Conservation (phyloP, 2,797 vertebrate genomes). For the Clarias fuscus region DNA sequence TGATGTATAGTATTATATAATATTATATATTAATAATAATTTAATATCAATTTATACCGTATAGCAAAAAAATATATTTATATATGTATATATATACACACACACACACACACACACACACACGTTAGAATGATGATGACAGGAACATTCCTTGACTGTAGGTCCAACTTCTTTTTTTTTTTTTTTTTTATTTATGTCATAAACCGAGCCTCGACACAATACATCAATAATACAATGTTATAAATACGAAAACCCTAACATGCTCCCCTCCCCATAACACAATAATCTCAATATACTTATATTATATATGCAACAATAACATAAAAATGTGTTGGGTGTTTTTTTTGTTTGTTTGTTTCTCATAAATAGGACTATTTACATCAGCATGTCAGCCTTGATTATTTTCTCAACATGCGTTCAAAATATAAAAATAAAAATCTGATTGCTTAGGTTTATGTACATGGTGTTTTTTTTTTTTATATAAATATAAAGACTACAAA, state of each 20-base stretch:
- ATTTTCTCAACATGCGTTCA: constrained; percentile 74
- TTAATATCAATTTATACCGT: too few species aligned
- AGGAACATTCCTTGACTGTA: constrained; percentile 10
- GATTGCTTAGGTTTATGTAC: constrained; percentile 80
- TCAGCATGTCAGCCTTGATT: constrained; percentile 65
- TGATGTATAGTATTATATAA: too few species aligned
- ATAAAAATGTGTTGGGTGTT: constrained; percentile 62
- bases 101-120: not conserved
- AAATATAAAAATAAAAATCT: constrained; percentile 99
- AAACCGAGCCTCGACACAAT: constrained; percentile 55
- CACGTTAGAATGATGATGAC: not conserved
- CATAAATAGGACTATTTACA: constrained; percentile 68
- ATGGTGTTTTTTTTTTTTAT: constrained; percentile 78
- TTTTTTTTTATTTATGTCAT: constrained; percentile 40
- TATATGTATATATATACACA: not conserved
- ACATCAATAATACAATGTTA: constrained; percentile 56
- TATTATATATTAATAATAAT: too few species aligned
- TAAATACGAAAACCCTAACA: constrained; percentile 57
- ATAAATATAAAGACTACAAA: constrained; percentile 99
- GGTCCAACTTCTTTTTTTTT: constrained; percentile 48
- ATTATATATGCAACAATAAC: constrained; percentile 71
- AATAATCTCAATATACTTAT: constrained; percentile 61
- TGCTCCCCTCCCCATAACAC: constrained; percentile 55
- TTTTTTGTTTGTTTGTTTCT: constrained; percentile 36
- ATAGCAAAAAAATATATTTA: too few species aligned